Evolutionary conservation across 2,888 invertebrate genomes (phyloP).

Genomic region (Scaptomyza caliginosa): DNA sequence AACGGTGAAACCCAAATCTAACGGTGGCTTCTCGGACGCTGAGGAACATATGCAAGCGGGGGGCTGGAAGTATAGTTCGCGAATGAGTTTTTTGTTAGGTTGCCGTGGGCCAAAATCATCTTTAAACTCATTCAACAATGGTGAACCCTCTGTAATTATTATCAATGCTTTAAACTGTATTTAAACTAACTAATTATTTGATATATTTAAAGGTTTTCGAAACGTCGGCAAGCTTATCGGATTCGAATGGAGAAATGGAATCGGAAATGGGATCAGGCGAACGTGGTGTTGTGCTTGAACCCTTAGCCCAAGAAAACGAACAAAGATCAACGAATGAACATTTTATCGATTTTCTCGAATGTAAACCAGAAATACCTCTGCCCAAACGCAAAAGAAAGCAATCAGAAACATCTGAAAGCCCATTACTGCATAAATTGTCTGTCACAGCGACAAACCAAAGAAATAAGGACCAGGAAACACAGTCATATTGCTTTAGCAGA

Average conservation of each 20-base stretch:
- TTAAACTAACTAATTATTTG: neutral
- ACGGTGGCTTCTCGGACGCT: slow-evolving; percentile 6
- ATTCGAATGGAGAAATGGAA: slow-evolving; percentile 32
- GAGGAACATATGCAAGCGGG: slow-evolving; percentile 19
- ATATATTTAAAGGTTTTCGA: slow-evolving; percentile 22
- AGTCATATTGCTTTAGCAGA: slow-evolving; percentile 24
- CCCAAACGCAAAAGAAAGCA: slow-evolving; percentile 14
- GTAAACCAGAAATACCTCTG: slow-evolving; percentile 1
- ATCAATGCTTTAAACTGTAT: neutral
- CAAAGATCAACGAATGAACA: slow-evolving; percentile 2
- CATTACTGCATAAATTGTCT: slow-evolving; percentile 4
- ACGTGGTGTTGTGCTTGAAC: neutral
- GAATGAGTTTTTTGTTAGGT: slow-evolving; percentile 32
- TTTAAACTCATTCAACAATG: slow-evolving; percentile 8
- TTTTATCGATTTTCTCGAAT: slow-evolving; percentile 9
- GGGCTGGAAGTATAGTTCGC: slow-evolving; percentile 38
- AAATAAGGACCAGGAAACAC: slow-evolving; percentile 3
- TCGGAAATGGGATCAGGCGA: slow-evolving; percentile 31
- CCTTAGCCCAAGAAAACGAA: slow-evolving; percentile 8
- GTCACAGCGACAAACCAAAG: neutral
- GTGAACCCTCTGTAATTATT: slow-evolving; percentile 20
- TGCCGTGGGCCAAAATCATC: slow-evolving; percentile 3
- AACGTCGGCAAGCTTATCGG: slow-evolving; percentile 19
- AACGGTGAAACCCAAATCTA: slow-evolving; percentile 18
- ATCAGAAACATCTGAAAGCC: neutral